Evolutionary conservation across 1,140 invertebrate species (phyloP).

Genomic region (Hyles vespertilio): DNA sequence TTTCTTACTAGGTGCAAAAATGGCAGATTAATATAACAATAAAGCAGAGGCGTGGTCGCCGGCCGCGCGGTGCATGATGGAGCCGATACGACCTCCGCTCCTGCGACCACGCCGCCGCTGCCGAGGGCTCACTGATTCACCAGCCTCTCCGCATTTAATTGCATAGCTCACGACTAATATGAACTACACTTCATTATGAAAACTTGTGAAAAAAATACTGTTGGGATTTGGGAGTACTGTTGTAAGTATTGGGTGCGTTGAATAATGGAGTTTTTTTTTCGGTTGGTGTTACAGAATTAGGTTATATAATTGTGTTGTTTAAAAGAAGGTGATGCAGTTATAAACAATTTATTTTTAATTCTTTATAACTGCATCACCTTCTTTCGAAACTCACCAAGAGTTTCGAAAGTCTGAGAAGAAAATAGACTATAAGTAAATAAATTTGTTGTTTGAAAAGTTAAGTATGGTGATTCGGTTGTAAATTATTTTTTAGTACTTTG

Average conservation of each 20-base stretch:
- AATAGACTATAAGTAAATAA: no score
- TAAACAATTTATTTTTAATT: neutral
- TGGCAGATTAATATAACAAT: conserved; percentile 23
- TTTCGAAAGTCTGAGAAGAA: no score
- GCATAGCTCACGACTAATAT: conserved; percentile 17
- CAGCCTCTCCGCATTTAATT: conserved; percentile 26
- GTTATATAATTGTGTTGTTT: neutral
- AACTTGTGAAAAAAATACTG: no score
- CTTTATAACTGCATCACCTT: no score
- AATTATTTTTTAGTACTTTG: no score
- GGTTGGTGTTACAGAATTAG: no score
- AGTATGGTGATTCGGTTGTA: no score
- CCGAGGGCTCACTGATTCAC: conserved; percentile 22
- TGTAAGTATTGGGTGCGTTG: no score
- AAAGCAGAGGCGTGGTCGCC: conserved; percentile 22
- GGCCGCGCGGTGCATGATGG: conserved; percentile 15
- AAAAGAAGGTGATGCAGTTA: neutral
- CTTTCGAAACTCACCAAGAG: no score
- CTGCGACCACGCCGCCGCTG: conserved; percentile 23
- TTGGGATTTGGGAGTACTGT: no score
- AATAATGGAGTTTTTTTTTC: no score
- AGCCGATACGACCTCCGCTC: conserved; percentile 19
- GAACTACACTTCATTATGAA: neutral
- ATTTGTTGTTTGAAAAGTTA: no score
- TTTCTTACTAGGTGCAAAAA: neutral